Evolutionary conservation across 2,113 vertebrate genomes (phyloP), one percentile per base, ranked within the genome.

Genomic region (Xiphorhynchus elegans): DNA sequence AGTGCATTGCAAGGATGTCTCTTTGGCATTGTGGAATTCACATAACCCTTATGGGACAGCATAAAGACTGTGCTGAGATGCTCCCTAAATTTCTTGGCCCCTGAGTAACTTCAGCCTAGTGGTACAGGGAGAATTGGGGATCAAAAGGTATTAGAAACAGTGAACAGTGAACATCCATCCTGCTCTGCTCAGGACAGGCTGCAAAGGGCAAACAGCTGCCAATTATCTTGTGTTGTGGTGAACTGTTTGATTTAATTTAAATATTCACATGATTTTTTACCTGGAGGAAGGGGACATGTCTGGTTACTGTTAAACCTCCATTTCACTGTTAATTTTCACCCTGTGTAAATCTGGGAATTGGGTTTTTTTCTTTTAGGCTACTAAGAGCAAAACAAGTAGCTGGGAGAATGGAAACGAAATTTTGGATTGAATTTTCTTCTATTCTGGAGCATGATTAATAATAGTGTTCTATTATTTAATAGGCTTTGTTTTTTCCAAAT

Each of bases 401-500:
- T 83, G 83, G 39, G 63, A 90, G 55, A 84, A 74, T 63, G 85
- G 69, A 89, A 91, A 92, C 49, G 26, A 26, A 78, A 62, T n/a
- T 82, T 92, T 80, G 63, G 40, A 44, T 89, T 95, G 25, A 14
- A 26, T 68, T 92, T 93, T 86, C 17, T 92, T 80, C 72, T 91
- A 25, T 92, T 93, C 66, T 82, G 63, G 91, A 79, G 35, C 49
- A 92, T 89, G 89, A 94, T 97, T 97, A 97, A 93, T 95, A 66
- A 85, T 92, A 85, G 47, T 29, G 19, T 23, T 33, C 42, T 94
- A 80, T 92, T 96, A 95, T 95, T 86, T 95, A 93, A 87, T 68
- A 92, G 80, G 7, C 44, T 93, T 39, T 91, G 66, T 93, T 96
- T 94, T 96, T 97, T 95, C 90, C 69, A 97, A 96, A 97, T 90